Percentiles rank a stretch among this genome's conserved stretches.
phyloP scores from a whole-genome alignment of 2,113 vertebrate species.

The Rhynchomys soricoides region DNA sequence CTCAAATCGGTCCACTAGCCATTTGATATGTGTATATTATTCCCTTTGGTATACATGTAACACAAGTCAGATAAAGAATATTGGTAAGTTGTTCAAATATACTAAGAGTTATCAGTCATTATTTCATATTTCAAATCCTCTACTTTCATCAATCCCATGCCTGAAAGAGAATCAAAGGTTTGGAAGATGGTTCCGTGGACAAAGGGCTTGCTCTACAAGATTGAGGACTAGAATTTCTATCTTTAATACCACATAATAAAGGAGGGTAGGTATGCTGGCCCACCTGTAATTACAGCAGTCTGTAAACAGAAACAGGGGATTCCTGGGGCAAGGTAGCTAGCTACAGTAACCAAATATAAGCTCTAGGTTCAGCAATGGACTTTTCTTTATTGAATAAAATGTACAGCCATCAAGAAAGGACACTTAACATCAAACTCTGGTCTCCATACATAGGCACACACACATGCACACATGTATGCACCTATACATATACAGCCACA shows the following conservation, averaged over 20 bases:
- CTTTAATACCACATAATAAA: neutral
- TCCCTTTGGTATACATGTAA: neutral
- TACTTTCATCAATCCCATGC: neutral
- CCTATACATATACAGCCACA: neutral
- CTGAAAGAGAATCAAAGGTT: neutral
- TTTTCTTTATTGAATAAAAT: neutral
- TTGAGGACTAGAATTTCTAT: neutral
- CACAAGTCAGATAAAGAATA: neutral
- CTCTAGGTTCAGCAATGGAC: neutral
- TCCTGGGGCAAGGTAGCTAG: neutral
- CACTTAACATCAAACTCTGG: neutral
- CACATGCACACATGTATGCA: too few relatives aligned
- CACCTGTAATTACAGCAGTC: neutral
- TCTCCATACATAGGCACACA: neutral
- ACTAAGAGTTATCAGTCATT: neutral
- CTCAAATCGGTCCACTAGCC: neutral
- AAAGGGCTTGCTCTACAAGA: neutral
- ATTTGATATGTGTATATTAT: neutral
- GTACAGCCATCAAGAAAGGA: neutral
- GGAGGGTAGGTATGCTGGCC: neutral
- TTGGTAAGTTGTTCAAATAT: conserved; percentile 19
- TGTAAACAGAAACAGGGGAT: neutral
- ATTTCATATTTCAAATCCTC: conserved; percentile 20
- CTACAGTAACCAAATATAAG: neutral
- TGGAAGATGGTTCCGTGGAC: neutral